Base-by-base conservation (phyloP, 2,113 vertebrate genomes). In the Saguinus imperator region DNA sequence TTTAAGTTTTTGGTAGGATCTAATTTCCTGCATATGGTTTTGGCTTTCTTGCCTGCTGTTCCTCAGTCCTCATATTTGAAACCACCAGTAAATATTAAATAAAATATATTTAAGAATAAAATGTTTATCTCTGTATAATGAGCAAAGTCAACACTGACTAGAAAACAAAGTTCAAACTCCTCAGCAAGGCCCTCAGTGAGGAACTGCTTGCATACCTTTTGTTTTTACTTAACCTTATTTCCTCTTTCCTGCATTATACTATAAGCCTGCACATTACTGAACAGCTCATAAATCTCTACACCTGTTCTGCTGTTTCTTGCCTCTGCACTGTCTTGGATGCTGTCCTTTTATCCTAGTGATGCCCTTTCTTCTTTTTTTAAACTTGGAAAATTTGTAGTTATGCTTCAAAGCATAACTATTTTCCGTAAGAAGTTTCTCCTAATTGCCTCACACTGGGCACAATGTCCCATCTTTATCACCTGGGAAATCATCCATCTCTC, bases 221-320 rank as follows among this genome's bases (percentile, higher is more conserved):
- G 50, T 84, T 93, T 89, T 45, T 55, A 5, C 73, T 12, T 21
- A 79, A 12, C 13, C n/a, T n/a, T 0, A 61, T 61, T 58, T 35
- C 27, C 79, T 55, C 20, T 9, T 76, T 0, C 29, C 0, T 27
- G 0, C 18, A 2, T 64, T 91, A 8, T 20, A 16, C 29, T 17
- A 16, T 21, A 1, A 58, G 14, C 61, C 52, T 5, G 17, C 9
- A 4, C 20, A 35, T 35, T 48, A 40, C 35, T 35, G 14, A 58
- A 73, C 58, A 48, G 18, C 48, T 57, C 17, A 3, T 50, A 43
- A 21, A 58, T 58, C 50, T 72, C 79, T 72, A 21, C 14, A 40
- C 8, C 27, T 27, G 25, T 7, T 43, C 48, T 73, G 80, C 48
- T 35, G 16, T 52, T 55, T 85, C 76, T 80, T 88, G 25, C 11